Base-by-base conservation (phyloP, 1,140 invertebrate species). In the Drosophila melanogaster region DNA sequence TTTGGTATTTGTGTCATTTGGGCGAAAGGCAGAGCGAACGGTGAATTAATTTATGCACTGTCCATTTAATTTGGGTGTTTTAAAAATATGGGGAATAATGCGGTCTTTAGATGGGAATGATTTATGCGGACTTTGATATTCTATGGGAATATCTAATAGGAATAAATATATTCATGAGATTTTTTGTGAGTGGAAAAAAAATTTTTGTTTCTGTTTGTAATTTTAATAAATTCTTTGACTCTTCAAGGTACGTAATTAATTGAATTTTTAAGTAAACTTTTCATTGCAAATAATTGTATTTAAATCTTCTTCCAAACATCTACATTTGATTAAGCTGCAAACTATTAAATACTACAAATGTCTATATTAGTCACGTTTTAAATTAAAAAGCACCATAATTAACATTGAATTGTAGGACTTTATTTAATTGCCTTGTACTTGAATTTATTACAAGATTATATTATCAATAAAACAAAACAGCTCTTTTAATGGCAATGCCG, bases 21-120 rank as follows among this genome's bases (percentile, higher is more conserved):
- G 43, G 50, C 49, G 62, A 77, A 76, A 76, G 60, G 47, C 43
- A 14, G 47, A 47, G 0, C 19, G 11, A 38, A 47, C 56, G 43
- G 43, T 22, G 35, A 30, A 37, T 19, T 70, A 57, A 70, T 70
- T 49, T 70, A 72, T 71, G 24, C 64, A 44, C 64, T 67, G 60
- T 38, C 35, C 64, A 65, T 65, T 67, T 67, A 67, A 67, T 67
- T 67, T 67, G 64, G 26, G 30, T 44, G 12, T 14, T 26, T 67
- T 19, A 51, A 51, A 53, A 17, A 51, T 65, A 44, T 61, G 10
- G 44, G 46, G 46, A 51, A 51, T 17, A 67, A 53, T 49, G 46
- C 30, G 30, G 15, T 47, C 46, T 47, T 47, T 3, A 43, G 12
- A 43, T 51, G 30, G 30, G 17, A 6, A 26, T 67, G 64, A 67